These are phyloP conservation scores for Montipora cactus DNA, from an alignment of 64 coral and sea anemone genomes.

Conservation along the genomic window DNA sequence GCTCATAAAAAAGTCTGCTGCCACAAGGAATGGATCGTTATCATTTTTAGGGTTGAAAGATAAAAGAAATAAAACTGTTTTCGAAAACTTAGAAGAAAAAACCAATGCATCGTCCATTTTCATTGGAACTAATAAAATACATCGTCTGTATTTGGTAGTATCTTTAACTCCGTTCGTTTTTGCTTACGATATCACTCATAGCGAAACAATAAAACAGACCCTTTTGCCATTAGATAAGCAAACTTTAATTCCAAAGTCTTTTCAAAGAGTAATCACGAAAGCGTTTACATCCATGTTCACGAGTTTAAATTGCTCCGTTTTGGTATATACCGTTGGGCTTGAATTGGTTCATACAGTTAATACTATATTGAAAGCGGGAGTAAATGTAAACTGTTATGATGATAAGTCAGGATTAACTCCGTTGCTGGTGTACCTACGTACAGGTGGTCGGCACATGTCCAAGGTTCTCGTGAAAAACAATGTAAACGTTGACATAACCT, in stretches of 20 bases:
- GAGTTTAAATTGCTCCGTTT: neutral
- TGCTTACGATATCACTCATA: neutral
- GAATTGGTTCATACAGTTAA: neutral
- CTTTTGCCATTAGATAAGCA: neutral
- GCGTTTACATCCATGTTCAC: neutral
- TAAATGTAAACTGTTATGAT: conserved; percentile 48
- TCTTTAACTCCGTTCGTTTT: conserved; percentile 34
- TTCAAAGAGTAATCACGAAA: conserved; percentile 15
- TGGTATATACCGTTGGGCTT: neutral
- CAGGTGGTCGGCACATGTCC: conserved; percentile 82
- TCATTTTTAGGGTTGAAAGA: neutral
- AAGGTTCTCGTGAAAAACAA: conserved; percentile 80
- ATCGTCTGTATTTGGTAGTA: neutral
- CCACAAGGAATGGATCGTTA: no score
- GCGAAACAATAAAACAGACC: neutral
- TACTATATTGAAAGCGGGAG: conserved; percentile 4
- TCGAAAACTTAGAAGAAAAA: neutral
- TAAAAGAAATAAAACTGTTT: neutral
- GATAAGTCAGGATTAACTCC: conserved; percentile 28
- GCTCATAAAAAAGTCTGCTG: neutral
- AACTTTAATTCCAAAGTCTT: neutral
- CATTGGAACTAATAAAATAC: neutral
- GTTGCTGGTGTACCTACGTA: conserved; percentile 45
- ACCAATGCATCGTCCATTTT: neutral
- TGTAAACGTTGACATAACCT: conserved; percentile 25